Base-by-base conservation (phyloP, 1,140 invertebrate species). In the Trissolcus basalis region DNA sequence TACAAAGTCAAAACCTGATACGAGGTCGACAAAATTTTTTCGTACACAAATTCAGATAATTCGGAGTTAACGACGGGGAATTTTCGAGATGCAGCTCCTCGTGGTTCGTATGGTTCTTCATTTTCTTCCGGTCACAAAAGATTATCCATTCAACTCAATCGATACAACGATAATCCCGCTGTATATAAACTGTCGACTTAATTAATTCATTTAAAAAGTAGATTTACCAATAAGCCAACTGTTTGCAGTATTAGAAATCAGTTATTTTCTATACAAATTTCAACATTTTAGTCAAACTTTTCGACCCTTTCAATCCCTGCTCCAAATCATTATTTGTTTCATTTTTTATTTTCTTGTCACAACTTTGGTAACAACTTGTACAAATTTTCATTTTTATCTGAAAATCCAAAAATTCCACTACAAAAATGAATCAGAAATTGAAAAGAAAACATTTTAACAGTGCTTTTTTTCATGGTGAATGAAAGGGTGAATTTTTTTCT, bases 1-100 rank as follows among this genome's bases (percentile, higher is more conserved):
- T 55, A 33, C 39, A 39, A 13, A 67, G 36, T 71, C 49, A 51
- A 36, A 60, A 70, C n/a, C n/a, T n/a, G n/a, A n/a, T n/a, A n/a
- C n/a, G n/a, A n/a, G n/a, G n/a, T n/a, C n/a, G n/a, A n/a, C 73
- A 64, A 70, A 70, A 70, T 70, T 76, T 76, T 55, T 59, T 64
- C 9, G 39, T 27, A 65, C 27, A 56, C 13, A 41, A 58, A 63
- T 45, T 65, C 36, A 36, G 8, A 5, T 1, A 64, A 70, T 53
- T 63, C 41, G 7, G 45, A 73, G 48, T 54, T 64, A 60, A 49
- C 50, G 61, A 55, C 55, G 61, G 70, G 65, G 70, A 64, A 11
- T 33, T 50, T 19, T 11, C n/a, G 41, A 44, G 11, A 32, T 8
- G 4, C n/a, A 39, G 19, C 19, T 27, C 19, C 19, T 27, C 36